Conservation (phyloP, 2,888 invertebrate genomes). For the Mechanitis messenoides region DNA sequence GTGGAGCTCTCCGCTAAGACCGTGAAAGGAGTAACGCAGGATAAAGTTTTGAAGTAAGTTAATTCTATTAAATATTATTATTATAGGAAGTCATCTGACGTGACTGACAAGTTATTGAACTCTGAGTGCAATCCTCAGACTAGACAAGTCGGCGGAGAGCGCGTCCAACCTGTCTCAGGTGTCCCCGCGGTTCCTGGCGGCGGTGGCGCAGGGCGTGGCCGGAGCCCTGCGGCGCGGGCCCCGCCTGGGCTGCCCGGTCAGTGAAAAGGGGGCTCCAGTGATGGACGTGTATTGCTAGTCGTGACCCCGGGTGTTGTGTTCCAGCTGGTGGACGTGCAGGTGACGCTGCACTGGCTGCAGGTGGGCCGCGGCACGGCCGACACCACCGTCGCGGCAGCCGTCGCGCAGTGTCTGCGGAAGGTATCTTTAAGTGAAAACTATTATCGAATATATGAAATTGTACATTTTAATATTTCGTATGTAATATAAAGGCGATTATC, state of each 20-base stretch:
- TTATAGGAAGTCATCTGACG: not conserved
- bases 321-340: conserved; percentile 82
- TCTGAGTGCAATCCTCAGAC: conserved; percentile 41
- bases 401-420: conserved; percentile 88
- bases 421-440: conserved; percentile 52
- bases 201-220: conserved; percentile 83
- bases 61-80: not conserved
- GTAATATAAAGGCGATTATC: too few species aligned
- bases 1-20: conserved; percentile 79
- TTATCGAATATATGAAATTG: too few species aligned
- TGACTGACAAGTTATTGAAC: too few species aligned
- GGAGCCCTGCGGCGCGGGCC: conserved; percentile 88
- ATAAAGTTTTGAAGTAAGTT: conserved; percentile 68
- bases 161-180: conserved; percentile 81
- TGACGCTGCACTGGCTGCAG: conserved; percentile 85
- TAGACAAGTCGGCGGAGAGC: conserved; percentile 82
- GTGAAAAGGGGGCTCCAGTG: not conserved
- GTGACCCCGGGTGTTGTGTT: not conserved
- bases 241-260: conserved; percentile 87
- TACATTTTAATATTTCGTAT: too few species aligned
- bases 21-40: conserved; percentile 53
- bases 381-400: conserved; percentile 87
- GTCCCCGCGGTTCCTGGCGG: conserved; percentile 79
- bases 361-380: conserved; percentile 86
- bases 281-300: too few species aligned